Percentiles rank a stretch among this genome's conserved stretches.
phyloP scores from a whole-genome alignment of 2,888 invertebrate species.

The Chironomus riparius region DNA sequence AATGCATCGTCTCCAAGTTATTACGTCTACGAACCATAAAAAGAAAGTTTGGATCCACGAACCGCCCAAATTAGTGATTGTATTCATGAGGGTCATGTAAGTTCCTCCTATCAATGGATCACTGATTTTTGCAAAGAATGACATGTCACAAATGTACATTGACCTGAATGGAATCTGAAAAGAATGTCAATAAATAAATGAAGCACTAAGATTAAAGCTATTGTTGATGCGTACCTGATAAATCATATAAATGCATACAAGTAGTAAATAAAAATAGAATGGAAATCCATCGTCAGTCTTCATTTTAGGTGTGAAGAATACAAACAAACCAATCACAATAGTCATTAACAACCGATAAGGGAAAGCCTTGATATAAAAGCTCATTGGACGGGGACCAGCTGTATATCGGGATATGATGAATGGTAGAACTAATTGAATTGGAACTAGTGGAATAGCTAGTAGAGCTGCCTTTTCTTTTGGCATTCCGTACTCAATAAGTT shows the following conservation, averaged over 20 bases:
- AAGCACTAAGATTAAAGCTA: background rate
- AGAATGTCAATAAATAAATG: slow-evolving; percentile 1
- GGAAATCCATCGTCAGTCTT: slow-evolving; percentile 55
- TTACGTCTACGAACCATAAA: slow-evolving; percentile 81
- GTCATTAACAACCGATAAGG: slow-evolving; percentile 82
- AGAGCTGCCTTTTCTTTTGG: slow-evolving; percentile 85
- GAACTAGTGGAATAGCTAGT: slow-evolving; percentile 74
- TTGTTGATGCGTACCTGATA: slow-evolving; percentile 62
- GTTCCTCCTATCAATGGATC: background rate
- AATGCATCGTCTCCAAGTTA: slow-evolving; percentile 70
- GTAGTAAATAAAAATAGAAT: slow-evolving; percentile 62
- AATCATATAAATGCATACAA: slow-evolving; percentile 69
- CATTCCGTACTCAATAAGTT: slow-evolving; percentile 92
- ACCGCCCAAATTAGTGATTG: slow-evolving; percentile 85
- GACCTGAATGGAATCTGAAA: slow-evolving; percentile 80
- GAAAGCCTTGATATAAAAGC: slow-evolving; percentile 78
- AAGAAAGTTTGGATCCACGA: slow-evolving; percentile 94
- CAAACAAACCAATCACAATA: slow-evolving; percentile 69
- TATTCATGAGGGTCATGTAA: slow-evolving; percentile 60
- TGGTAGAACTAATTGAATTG: slow-evolving; percentile 88
- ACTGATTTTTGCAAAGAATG: slow-evolving; percentile 72
- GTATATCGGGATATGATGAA: slow-evolving; percentile 66
- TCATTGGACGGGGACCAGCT: slow-evolving; percentile 79
- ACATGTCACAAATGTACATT: slow-evolving; percentile 97
- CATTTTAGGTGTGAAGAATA: slow-evolving; percentile 74